Conservation (phyloP, 1,140 invertebrate genomes). For the Pinna nobilis region DNA sequence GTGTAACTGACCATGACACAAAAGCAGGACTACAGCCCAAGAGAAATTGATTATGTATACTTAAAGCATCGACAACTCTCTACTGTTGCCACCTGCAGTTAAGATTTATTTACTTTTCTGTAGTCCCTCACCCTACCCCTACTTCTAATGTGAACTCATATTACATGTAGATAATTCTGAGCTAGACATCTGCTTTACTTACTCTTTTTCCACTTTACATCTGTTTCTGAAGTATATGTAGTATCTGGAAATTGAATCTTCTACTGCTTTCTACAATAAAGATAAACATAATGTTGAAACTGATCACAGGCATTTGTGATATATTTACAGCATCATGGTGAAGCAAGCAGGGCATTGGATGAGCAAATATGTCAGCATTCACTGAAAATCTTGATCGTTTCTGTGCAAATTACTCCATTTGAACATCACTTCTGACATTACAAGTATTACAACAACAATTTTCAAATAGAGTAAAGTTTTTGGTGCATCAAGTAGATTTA, state of each 20-base stretch:
- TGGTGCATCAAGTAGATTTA: no score
- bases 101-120: not conserved
- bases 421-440: not conserved
- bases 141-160: not conserved
- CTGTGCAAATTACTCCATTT: not conserved
- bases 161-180: not conserved
- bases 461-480: no score
- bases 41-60: not conserved
- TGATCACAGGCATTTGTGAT: not conserved
- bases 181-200: not conserved
- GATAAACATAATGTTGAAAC: not conserved
- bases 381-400: not conserved
- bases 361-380: no score
- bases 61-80: not conserved
- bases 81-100: not conserved
- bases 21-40: no score
- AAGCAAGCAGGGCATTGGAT: not conserved
- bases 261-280: constrained; percentile 20
- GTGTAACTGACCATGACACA: no score
- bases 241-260: constrained; percentile 23
- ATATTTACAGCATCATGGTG: not conserved
- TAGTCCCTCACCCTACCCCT: not conserved
- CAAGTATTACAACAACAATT: not conserved
- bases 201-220: constrained; percentile 14
- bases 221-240: constrained; percentile 19